Evolutionary conservation across 2,888 invertebrate genomes (phyloP).

Genomic region (Eremobia ochroleuca): DNA sequence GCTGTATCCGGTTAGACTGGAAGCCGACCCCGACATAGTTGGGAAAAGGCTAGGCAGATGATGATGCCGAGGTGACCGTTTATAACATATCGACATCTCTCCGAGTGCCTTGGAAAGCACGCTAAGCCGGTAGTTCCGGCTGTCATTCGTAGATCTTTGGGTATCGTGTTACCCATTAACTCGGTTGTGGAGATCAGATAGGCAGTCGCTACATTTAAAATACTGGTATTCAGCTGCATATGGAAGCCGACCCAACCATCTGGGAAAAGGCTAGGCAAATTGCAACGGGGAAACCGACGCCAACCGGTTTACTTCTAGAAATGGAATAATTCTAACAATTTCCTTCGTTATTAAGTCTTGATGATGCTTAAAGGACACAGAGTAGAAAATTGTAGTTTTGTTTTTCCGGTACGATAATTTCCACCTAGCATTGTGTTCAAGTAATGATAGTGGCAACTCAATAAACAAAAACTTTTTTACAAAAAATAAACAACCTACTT

Average conservation of each 20-base stretch:
- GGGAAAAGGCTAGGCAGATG: no score
- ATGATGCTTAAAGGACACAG: constrained; percentile 6
- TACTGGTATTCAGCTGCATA: neutral
- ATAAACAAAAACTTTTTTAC: no score
- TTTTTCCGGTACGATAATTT: neutral
- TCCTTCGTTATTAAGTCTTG: constrained; percentile 30
- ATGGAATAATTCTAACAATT: constrained; percentile 30
- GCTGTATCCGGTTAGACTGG: no score
- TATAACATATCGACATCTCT: no score
- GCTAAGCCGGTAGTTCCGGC: no score
- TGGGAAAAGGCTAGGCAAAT: neutral
- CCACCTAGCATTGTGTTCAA: neutral
- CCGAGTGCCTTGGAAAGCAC: no score
- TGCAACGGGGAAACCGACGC: neutral
- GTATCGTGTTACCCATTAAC: no score
- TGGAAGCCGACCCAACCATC: neutral
- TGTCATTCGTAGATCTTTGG: neutral
- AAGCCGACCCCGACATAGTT: no score
- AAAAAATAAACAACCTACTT: no score
- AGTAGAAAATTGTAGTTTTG: neutral
- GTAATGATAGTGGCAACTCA: no score
- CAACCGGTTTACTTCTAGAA: constrained; percentile 10
- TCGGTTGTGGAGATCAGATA: neutral
- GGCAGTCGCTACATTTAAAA: no score
- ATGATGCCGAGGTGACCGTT: no score